These are phyloP conservation scores for Arizona elegans DNA, from an alignment of 2,113 vertebrate genomes.

Conservation along the genomic window DNA sequence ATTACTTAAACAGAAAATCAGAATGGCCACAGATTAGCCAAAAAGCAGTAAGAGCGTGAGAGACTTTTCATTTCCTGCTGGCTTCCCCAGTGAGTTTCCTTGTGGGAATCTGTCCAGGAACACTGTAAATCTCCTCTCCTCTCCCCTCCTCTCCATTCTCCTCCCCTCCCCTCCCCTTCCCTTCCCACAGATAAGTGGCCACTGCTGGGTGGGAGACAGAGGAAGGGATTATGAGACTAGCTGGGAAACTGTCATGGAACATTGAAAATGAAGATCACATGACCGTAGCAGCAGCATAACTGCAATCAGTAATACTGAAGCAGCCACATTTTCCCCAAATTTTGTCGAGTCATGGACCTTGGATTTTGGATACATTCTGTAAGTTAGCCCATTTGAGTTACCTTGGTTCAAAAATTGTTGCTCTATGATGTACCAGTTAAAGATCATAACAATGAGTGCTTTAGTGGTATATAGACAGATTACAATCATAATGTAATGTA, in stretches of 20 bases:
- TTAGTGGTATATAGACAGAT: background rate
- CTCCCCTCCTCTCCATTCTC: background rate
- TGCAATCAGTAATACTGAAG: background rate
- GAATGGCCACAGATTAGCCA: background rate
- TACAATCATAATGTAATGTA: background rate
- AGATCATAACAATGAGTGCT: background rate
- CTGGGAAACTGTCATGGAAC: background rate
- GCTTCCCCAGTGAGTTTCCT: background rate
- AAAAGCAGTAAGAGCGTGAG: background rate
- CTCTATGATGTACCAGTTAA: background rate
- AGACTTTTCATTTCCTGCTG: background rate
- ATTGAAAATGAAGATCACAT: background rate
- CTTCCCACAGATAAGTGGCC: background rate
- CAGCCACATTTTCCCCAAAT: background rate
- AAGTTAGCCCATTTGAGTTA: background rate
- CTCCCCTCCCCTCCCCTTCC: background rate
- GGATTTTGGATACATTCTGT: background rate
- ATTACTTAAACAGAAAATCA: background rate
- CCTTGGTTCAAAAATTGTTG: background rate
- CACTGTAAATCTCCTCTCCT: background rate
- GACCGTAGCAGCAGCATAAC: background rate
- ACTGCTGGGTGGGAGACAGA: background rate
- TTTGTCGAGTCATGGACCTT: background rate
- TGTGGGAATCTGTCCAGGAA: background rate
- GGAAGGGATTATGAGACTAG: background rate